A percentile compares a stretch with the other conserved stretches of the same genome.
Evolutionary conservation across 2,113 vertebrate species (phyloP).

Genomic region (Carlito syrichta): DNA sequence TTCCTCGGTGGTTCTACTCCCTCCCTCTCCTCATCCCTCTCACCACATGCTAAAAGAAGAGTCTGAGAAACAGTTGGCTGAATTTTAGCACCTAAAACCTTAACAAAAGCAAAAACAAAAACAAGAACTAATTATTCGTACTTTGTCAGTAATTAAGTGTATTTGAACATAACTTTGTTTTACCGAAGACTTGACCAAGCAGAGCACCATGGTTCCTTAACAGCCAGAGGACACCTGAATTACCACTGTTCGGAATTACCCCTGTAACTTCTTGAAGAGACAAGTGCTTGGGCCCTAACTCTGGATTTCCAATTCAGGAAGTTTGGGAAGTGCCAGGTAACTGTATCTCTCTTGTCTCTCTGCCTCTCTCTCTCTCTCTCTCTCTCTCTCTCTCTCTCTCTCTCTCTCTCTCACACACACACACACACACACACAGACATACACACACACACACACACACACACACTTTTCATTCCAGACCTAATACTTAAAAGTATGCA

Average conservation of each 20-base stretch:
- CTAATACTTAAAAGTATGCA: not conserved
- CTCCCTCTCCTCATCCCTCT: not conserved
- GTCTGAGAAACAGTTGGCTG: not conserved
- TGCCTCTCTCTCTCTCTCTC: too few species aligned
- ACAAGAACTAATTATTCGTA: not conserved
- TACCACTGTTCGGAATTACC: not conserved
- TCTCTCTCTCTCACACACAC: too few species aligned
- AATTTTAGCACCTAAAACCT: not conserved
- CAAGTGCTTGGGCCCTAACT: too few species aligned
- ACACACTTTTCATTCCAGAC: not conserved
- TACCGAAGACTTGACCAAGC: not conserved
- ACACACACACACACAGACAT: rapidly evolving
- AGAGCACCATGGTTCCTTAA: not conserved
- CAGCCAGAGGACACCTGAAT: not conserved
- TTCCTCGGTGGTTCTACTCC: not conserved
- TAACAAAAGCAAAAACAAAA: conserved; percentile 18
- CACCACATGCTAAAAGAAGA: not conserved
- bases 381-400: too few species aligned
- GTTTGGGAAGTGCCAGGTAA: not conserved
- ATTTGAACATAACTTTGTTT: not conserved
- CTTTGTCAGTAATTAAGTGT: not conserved
- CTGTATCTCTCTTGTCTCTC: too few species aligned
- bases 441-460: too few species aligned
- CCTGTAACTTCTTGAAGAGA: not conserved
- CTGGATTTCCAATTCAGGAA: not conserved